Evolutionary conservation across 2,113 vertebrate genomes (phyloP).

Genomic region (Columbina picui): DNA sequence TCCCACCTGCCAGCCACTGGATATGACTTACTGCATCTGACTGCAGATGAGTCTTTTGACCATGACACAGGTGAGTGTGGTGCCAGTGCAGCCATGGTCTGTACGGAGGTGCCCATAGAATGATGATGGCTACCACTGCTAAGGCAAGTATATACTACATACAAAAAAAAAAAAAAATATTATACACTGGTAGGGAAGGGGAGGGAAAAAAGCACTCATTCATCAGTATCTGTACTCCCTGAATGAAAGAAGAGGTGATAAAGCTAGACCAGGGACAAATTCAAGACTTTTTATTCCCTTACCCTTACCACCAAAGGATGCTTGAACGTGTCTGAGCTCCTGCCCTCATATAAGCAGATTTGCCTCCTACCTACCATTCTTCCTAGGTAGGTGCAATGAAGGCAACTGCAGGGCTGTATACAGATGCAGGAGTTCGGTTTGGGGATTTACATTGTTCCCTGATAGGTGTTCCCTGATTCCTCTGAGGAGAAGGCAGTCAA

Average conservation of each 20-base stretch:
- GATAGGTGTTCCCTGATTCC: not conserved
- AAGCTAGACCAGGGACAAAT: not conserved
- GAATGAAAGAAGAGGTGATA: not conserved
- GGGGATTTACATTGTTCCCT: not conserved
- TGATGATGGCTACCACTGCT: too few relatives aligned
- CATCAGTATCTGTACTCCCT: not conserved
- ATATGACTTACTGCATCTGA: not conserved
- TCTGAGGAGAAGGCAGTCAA: not conserved
- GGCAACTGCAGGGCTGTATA: not conserved
- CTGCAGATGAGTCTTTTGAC: not conserved
- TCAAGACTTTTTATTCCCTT: not conserved
- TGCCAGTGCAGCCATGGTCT: not conserved
- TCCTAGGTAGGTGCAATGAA: not conserved
- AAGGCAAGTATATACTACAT: not conserved
- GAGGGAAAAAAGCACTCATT: not conserved
- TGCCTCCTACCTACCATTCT: not conserved
- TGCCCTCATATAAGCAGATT: not conserved
- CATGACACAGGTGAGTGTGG: accelerated
- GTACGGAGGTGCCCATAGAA: not conserved
- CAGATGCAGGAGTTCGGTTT: not conserved
- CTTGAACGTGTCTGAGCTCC: not conserved
- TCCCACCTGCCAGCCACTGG: not conserved
- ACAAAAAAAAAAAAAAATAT: too few relatives aligned
- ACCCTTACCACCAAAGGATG: not conserved
- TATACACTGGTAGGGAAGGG: not conserved